phyloP scores from a whole-genome alignment of 1,140 invertebrate genomes.

The Scaptomyza pallida region DNA sequence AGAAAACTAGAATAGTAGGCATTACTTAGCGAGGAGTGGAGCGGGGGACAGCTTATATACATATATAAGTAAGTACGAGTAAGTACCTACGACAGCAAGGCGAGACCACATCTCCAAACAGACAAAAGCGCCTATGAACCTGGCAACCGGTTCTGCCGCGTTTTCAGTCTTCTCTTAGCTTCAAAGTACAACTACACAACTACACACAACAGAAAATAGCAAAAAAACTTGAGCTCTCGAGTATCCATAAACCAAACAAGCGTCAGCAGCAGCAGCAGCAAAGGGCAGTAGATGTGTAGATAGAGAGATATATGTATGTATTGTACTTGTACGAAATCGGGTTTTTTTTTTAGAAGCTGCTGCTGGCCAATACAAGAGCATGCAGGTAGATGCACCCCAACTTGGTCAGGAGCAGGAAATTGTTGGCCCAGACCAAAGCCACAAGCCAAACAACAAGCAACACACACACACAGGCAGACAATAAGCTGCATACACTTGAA shows the following conservation, averaged over 20 bases:
- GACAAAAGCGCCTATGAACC: slow-evolving; percentile 50
- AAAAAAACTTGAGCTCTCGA: slow-evolving; percentile 56
- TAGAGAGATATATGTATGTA: not conserved
- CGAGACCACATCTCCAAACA: slow-evolving; percentile 39
- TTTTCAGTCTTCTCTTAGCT: slow-evolving; percentile 12
- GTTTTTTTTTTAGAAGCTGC: slow-evolving; percentile 42
- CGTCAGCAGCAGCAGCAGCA: slow-evolving; percentile 18
- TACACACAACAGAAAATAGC: too few relatives aligned
- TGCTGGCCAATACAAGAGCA: slow-evolving; percentile 6
- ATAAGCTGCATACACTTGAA: slow-evolving; percentile 1
- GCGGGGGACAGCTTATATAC: slow-evolving; percentile 17
- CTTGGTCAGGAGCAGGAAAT: slow-evolving; percentile 44
- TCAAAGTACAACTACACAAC: slow-evolving; percentile 41
- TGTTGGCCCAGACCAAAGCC: slow-evolving; percentile 41
- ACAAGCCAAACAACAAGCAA: slow-evolving; percentile 10
- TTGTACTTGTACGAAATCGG: slow-evolving; percentile 39
- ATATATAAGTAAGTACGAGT: slow-evolving; percentile 31
- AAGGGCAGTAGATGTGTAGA: slow-evolving; percentile 39
- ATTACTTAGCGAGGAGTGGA: not conserved
- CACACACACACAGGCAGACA: not conserved
- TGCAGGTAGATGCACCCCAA: slow-evolving; percentile 50
- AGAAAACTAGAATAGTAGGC: slow-evolving; percentile 14
- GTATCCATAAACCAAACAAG: slow-evolving; percentile 73
- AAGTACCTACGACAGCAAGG: slow-evolving; percentile 62
- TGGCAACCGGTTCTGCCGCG: slow-evolving; percentile 42